Percentiles rank a stretch among this genome's conserved stretches.
phyloP scores from a whole-genome alignment of 2,113 vertebrate genomes.

The Casuarius casuarius region DNA sequence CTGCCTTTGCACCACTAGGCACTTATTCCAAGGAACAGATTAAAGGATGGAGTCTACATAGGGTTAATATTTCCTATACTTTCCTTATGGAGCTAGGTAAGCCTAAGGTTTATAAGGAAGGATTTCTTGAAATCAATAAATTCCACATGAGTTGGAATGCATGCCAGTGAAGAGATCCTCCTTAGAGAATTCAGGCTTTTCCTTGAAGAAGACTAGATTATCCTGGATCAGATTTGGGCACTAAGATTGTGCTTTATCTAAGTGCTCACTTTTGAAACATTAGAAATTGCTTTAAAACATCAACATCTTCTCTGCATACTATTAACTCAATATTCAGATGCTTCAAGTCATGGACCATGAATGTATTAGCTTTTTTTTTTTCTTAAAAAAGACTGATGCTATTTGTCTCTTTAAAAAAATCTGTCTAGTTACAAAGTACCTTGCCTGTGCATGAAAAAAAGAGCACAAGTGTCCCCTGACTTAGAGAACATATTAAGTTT shows the following conservation, averaged over 20 bases:
- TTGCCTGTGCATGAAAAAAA: not conserved
- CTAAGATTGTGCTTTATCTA: not conserved
- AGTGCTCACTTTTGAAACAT: not conserved
- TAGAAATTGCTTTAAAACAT: not conserved
- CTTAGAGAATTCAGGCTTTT: not conserved
- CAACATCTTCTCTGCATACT: not conserved
- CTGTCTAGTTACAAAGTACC: not conserved
- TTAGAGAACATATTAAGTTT: not conserved
- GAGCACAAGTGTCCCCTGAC: not conserved
- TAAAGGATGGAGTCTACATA: not conserved
- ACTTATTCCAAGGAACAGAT: not conserved
- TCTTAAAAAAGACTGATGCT: rapidly evolving
- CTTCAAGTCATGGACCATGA: not conserved
- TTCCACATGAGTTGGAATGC: not conserved
- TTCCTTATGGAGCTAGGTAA: not conserved
- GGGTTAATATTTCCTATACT: not conserved
- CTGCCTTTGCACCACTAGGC: not conserved
- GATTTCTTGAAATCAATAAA: not conserved
- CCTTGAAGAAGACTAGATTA: not conserved
- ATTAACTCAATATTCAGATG: not conserved
- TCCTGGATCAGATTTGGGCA: not conserved
- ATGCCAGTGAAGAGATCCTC: not conserved
- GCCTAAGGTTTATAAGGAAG: not conserved
- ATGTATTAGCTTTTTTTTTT: not conserved
- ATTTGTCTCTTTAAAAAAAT: not conserved